Evolutionary conservation across 2,888 invertebrate genomes (phyloP).

Genomic region (Notodonta dromedarius): DNA sequence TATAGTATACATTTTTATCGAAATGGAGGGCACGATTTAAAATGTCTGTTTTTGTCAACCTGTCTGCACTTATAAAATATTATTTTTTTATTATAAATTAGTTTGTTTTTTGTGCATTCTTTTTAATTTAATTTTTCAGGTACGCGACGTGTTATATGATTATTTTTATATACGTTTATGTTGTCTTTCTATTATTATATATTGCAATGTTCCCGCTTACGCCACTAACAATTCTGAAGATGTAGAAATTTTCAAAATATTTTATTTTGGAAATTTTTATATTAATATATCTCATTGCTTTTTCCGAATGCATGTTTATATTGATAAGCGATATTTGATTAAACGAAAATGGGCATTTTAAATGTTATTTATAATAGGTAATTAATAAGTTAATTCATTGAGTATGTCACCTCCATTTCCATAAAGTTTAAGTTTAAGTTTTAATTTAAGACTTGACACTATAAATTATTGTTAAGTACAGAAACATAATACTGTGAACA

Average conservation of each 20-base stretch:
- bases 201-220: constrained; percentile 46
- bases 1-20: constrained; percentile 53
- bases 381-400: constrained; percentile 21
- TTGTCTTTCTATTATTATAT: constrained; percentile 47
- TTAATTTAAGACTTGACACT: constrained; percentile 18
- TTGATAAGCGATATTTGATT: constrained; percentile 38
- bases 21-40: constrained; percentile 77
- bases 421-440: constrained; percentile 48
- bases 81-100: constrained; percentile 38
- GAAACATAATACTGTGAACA: too few relatives aligned
- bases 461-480: constrained; percentile 19
- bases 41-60: constrained; percentile 68
- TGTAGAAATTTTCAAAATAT: constrained; percentile 57
- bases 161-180: constrained; percentile 39
- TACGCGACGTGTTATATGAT: constrained; percentile 13
- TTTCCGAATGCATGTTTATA: constrained; percentile 51
- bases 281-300: constrained; percentile 36
- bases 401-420: constrained; percentile 77
- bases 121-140: constrained; percentile 31
- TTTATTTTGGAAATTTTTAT: constrained; percentile 56
- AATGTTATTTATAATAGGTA: constrained; percentile 40
- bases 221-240: constrained; percentile 65
- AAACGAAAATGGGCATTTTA: constrained; percentile 82
- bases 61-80: constrained; percentile 18
- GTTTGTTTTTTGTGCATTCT: constrained; percentile 34